Base-by-base conservation (phyloP, 1,140 invertebrate species). In the Drosophila rhopaloa region DNA sequence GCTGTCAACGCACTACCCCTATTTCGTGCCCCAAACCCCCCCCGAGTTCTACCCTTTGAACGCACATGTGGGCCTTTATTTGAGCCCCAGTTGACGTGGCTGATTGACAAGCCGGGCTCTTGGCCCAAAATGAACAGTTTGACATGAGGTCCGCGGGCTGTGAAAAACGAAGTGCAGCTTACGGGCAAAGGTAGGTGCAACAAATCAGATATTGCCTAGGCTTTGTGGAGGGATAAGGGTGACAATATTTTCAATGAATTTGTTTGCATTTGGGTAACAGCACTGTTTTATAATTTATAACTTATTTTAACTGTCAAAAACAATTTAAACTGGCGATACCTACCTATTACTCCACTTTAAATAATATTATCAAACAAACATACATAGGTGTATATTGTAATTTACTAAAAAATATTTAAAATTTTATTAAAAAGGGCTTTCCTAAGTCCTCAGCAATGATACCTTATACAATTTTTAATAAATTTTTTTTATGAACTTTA, bases 31-130 rank as follows among this genome's bases (percentile, higher is more conserved):
- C 43, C 51, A 35, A 44, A 14, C 16, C n/a, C 27, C n/a, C 27
- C 27, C 29, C 13, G 35, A 29, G 19, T 51, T 40, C 13, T 16
- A 16, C 14, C 16, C 44, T 6, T 19, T 29, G 46, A 24, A 32
- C 38, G 32, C 72, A 76, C 54, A 55, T 76, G 73, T 72, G 41
- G 73, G 73, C 32, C 68, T 19, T 32, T 5, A 8, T 11, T 37
- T 48, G 13, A 48, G 46, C 60, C 65, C 44, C 61, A 63, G 68
- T 71, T 75, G 74, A 65, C 53, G 53, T 47, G 60, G 63, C 60
- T 86, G 83, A 86, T 86, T 86, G 83, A 86, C 83, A 86, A 88
- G 83, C 83, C 79, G 79, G 76, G 72, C 67, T 80, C 74, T 83
- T 86, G 80, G 84, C 76, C 63, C 56, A 88, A 86, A 86, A 88